Percentiles rank a stretch among this genome's conserved stretches.
Conservation (phyloP, 2,888 invertebrate species). For the Lithodes maja region DNA sequence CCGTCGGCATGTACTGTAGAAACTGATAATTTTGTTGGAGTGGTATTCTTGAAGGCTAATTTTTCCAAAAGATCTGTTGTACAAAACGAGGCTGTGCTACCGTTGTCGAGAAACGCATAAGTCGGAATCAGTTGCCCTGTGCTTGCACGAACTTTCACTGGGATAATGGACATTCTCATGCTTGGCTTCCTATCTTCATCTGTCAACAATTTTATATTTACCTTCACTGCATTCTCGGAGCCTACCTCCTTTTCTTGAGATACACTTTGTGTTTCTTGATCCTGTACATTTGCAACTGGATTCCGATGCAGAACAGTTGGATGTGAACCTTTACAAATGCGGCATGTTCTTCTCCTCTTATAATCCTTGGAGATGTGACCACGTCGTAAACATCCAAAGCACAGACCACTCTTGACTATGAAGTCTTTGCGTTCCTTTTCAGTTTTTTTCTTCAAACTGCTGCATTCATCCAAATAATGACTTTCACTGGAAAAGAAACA, state of each 20-base stretch:
- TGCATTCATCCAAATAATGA: constrained; percentile 20
- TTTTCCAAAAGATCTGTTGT: neutral
- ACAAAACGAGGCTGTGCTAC: neutral
- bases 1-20: neutral
- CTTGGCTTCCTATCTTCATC: neutral
- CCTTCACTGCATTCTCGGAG: neutral
- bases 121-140: neutral
- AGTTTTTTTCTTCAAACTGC: neutral
- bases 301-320: constrained; percentile 14
- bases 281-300: neutral
- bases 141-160: neutral
- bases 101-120: constrained; percentile 4
- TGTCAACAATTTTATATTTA: neutral
- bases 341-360: neutral
- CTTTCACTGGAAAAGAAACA: neutral
- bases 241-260: neutral
- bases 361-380: neutral
- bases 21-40: neutral
- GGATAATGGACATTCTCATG: neutral
- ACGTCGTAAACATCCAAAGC: neutral
- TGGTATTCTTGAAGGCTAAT: neutral
- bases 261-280: neutral
- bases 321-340: neutral
- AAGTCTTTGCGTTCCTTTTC: neutral
- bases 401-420: neutral